phyloP scores from a whole-genome alignment of 2,888 invertebrate genomes.

The Hypena proboscidalis region DNA sequence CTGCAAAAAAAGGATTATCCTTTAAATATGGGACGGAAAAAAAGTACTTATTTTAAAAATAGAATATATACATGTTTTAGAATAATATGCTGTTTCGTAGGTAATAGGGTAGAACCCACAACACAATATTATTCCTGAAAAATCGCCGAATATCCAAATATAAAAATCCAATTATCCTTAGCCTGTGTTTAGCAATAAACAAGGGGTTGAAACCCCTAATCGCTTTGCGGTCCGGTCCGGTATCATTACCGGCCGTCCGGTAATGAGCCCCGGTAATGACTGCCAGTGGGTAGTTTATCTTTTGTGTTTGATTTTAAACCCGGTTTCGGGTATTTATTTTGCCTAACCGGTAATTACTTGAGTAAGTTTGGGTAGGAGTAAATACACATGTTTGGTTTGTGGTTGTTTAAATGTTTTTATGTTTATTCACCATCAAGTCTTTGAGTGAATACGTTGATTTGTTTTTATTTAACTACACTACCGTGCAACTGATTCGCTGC shows the following conservation, averaged over 20 bases:
- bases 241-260: slow-evolving; percentile 39
- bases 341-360: slow-evolving; percentile 29
- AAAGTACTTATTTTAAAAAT: no score
- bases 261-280: slow-evolving; percentile 46
- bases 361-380: slow-evolving; percentile 9
- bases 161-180: slow-evolving; percentile 39
- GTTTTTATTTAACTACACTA: neutral
- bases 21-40: no score
- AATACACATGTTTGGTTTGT: neutral
- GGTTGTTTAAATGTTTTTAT: neutral
- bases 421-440: neutral
- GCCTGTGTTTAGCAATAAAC: slow-evolving; percentile 36
- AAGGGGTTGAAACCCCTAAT: slow-evolving; percentile 44
- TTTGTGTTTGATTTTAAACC: slow-evolving; percentile 44
- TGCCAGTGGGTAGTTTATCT: slow-evolving; percentile 34
- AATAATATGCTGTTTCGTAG: no score
- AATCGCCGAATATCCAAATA: slow-evolving; percentile 3
- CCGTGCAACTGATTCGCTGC: no score
- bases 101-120: no score
- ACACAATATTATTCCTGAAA: neutral
- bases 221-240: slow-evolving; percentile 35
- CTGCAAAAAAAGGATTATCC: no score
- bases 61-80: no score
- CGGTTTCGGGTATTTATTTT: slow-evolving; percentile 36
- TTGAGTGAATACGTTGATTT: neutral